These are phyloP conservation scores for Spilarctia lutea DNA, from an alignment of 2,888 invertebrate species.

Conservation along the genomic window DNA sequence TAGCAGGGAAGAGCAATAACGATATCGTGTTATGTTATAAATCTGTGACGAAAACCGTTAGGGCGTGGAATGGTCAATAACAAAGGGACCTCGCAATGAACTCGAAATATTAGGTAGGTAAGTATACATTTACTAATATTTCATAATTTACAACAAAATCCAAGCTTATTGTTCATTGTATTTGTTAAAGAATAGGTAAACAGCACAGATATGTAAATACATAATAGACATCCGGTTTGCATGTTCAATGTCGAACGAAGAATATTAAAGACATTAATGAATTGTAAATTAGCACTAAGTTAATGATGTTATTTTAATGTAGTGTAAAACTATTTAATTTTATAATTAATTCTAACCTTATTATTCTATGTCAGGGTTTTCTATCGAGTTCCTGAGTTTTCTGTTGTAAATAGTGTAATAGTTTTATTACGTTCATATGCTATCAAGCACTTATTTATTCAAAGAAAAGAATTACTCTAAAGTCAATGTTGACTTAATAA, in stretches of 20 bases:
- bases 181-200: not conserved
- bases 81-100: not conserved
- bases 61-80: not conserved
- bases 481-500: no score
- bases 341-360: constrained; percentile 1
- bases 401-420: no score
- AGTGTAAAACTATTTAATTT: constrained; percentile 21
- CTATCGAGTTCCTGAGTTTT: not conserved
- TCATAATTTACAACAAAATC: not conserved
- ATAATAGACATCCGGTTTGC: not conserved
- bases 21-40: not conserved
- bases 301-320: constrained; percentile 8
- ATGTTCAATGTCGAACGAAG: not conserved
- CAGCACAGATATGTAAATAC: not conserved
- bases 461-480: no score
- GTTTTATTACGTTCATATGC: not conserved
- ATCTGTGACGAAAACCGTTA: not conserved
- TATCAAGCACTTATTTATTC: not conserved
- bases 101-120: not conserved
- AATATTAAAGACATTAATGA: not conserved
- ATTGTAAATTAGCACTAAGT: not conserved
- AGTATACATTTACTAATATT: not conserved
- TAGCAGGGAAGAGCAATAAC: not conserved
- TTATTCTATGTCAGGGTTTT: not conserved
- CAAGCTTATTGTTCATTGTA: not conserved